Evolutionary conservation across 2,113 vertebrate genomes (phyloP), one percentile per base, ranked within the genome.

Genomic region (Poecile atricapillus): DNA sequence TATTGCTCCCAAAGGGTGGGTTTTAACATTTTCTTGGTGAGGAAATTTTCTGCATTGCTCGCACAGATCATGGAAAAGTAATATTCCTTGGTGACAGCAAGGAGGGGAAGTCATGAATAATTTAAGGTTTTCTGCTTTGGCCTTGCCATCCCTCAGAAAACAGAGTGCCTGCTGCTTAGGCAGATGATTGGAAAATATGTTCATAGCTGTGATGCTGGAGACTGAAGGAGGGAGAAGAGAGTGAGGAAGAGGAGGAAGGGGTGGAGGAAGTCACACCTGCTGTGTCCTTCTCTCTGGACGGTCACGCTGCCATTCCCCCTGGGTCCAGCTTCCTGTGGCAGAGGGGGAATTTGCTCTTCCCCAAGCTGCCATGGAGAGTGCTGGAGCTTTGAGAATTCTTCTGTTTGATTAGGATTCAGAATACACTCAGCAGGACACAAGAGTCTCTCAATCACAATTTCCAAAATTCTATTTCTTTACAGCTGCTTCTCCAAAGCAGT

Each of bases 31-130:
- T 90, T 62, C 78, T 37, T 10, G n/a, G 63, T 12, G 74, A 84
- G 87, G 87, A 77, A 56, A 64, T 88, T 83, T 92, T 94, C 76
- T 86, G 90, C 60, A 19, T 15, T 8, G 17, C 91, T 91, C 89
- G 74, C 93, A 91, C 74, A 84, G 65, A 92, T 94, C 90, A 89
- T 63, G 58, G 92, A 59, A 50, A 93, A 93, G 81, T 77, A 91
- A 94, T 94, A 95, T 83, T 84, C 84, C 90, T 92, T 82, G 80
- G 80, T 83, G 93, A 92, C 89, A 96, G 92, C 82, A 31, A 33
- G 1, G 67, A 92, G 87, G 86, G 58, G 83, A 96, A 88, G 44
- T 56, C 67, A 94, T 96, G 89, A 95, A 95, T 93, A 97, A 95
- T 97, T 91, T 49, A 95, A 83, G 62, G 70, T 14, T 91, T 79